Conservation (phyloP, 2,797 vertebrate genomes). For the Anas bernieri region DNA sequence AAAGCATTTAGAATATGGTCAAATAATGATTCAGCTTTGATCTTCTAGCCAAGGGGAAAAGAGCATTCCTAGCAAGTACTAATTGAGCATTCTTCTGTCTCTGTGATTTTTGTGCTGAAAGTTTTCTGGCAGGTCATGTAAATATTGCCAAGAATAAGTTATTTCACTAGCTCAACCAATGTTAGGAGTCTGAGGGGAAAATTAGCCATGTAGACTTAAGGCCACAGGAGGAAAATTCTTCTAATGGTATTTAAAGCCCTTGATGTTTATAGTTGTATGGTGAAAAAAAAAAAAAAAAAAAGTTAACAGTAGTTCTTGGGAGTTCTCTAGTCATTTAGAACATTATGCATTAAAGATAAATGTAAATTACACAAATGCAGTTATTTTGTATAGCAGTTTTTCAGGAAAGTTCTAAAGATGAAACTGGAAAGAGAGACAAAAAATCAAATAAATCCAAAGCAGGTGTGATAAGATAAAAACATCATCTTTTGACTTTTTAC, state of each 20-base stretch:
- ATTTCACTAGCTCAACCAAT: conserved; percentile 48
- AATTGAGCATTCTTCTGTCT: conserved; percentile 49
- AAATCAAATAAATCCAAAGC: not conserved
- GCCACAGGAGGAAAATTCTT: conserved; percentile 74
- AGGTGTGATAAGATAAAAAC: not conserved
- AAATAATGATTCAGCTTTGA: conserved; percentile 22
- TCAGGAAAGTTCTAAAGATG: conserved; percentile 29
- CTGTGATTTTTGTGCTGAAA: conserved; percentile 25
- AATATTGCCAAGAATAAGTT: conserved; percentile 47
- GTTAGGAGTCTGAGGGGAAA: conserved; percentile 73
- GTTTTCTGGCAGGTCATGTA: conserved; percentile 35
- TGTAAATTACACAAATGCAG: conserved; percentile 44
- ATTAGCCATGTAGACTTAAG: conserved; percentile 76
- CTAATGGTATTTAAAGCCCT: conserved; percentile 83
- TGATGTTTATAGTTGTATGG: conserved; percentile 79
- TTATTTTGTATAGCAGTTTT: conserved; percentile 14
- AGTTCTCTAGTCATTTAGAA: conserved; percentile 74
- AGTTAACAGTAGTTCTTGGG: conserved; percentile 65
- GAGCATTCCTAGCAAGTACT: conserved; percentile 20
- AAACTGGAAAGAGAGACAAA: not conserved
- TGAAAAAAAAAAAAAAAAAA: conserved; percentile 25
- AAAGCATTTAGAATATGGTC: not conserved
- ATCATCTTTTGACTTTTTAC: not conserved
- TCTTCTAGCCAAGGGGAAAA: not conserved
- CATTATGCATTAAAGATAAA: conserved; percentile 73